phyloP scores from a whole-genome alignment of 2,113 vertebrate genomes.

The Rhynchopsitta pachyrhyncha region DNA sequence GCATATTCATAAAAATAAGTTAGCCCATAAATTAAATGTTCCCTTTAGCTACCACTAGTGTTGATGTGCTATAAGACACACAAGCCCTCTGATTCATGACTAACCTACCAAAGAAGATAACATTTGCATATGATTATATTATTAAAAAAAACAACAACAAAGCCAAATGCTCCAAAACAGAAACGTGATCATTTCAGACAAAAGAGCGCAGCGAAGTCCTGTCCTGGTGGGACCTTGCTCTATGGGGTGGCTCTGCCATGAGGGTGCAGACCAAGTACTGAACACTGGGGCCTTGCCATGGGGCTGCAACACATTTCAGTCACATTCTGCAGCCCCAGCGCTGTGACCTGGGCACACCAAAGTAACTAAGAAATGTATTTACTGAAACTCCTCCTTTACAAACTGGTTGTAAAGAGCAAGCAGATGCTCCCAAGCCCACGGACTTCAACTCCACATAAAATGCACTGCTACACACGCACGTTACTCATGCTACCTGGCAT shows the following conservation, averaged over 20 bases:
- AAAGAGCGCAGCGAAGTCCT: slow-evolving; percentile 17
- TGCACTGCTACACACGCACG: not conserved
- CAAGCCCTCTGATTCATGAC: slow-evolving; percentile 72
- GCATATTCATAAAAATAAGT: slow-evolving; percentile 72
- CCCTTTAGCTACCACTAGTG: slow-evolving; percentile 64
- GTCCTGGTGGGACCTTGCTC: not conserved
- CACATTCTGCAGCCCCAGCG: not conserved
- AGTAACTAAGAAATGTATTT: not conserved
- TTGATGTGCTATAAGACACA: slow-evolving; percentile 69
- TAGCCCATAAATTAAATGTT: slow-evolving; percentile 73
- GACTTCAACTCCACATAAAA: not conserved
- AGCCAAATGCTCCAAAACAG: slow-evolving; percentile 51
- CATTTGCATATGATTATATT: slow-evolving; percentile 70
- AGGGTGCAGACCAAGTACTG: not conserved
- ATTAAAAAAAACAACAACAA: slow-evolving; percentile 68
- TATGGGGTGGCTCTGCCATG: not conserved
- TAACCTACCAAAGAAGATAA: slow-evolving; percentile 69
- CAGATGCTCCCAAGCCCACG: not conserved
- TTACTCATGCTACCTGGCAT: not conserved
- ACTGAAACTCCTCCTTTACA: not conserved
- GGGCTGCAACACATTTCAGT: not conserved
- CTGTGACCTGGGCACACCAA: not conserved
- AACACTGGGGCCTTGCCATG: not conserved
- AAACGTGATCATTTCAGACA: slow-evolving; percentile 33
- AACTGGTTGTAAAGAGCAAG: fast-evolving